These are phyloP conservation scores for Drosophila bipectinata DNA, from an alignment of 1,140 invertebrate genomes.

Conservation along the genomic window DNA sequence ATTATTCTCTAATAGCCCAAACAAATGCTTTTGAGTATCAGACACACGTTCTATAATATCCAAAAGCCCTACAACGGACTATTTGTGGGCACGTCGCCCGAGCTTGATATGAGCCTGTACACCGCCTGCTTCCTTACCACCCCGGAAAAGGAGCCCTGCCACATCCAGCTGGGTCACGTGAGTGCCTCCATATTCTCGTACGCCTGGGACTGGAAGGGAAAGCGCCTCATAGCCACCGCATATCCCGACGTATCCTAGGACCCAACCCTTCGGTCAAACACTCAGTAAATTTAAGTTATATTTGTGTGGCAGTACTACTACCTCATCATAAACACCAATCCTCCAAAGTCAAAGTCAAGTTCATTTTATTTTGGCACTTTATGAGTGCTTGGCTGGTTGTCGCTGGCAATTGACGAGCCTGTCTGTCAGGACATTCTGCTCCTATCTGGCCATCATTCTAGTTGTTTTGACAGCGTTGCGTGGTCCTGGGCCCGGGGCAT, in stretches of 20 bases:
- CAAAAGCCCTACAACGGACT: conserved; percentile 91
- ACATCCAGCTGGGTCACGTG: conserved; percentile 88
- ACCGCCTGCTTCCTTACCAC: conserved; percentile 92
- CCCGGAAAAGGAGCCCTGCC: conserved; percentile 88
- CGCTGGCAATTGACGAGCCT: conserved; percentile 35
- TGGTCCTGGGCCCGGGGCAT: conserved; percentile 31
- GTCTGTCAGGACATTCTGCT: conserved; percentile 42
- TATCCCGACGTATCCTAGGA: conserved; percentile 82
- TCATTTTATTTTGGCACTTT: conserved; percentile 41
- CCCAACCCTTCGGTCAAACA: background rate
- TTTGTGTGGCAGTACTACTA: conserved; percentile 11
- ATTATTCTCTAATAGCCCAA: conserved; percentile 33
- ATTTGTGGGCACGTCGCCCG: conserved; percentile 95
- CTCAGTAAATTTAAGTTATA: conserved; percentile 30
- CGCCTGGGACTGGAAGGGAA: conserved; percentile 88
- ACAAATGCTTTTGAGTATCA: conserved; percentile 83
- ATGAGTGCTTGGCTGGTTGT: conserved; percentile 32
- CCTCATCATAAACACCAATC: conserved; percentile 20
- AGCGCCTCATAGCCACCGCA: conserved; percentile 90
- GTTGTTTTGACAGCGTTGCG: conserved; percentile 62
- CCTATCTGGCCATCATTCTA: conserved; percentile 16
- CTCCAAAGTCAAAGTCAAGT: conserved; percentile 49
- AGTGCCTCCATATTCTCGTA: conserved; percentile 89
- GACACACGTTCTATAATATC: conserved; percentile 89
- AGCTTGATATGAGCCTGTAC: conserved; percentile 95